phyloP scores from a whole-genome alignment of 2,113 vertebrate genomes.

The Ciconia stormi region DNA sequence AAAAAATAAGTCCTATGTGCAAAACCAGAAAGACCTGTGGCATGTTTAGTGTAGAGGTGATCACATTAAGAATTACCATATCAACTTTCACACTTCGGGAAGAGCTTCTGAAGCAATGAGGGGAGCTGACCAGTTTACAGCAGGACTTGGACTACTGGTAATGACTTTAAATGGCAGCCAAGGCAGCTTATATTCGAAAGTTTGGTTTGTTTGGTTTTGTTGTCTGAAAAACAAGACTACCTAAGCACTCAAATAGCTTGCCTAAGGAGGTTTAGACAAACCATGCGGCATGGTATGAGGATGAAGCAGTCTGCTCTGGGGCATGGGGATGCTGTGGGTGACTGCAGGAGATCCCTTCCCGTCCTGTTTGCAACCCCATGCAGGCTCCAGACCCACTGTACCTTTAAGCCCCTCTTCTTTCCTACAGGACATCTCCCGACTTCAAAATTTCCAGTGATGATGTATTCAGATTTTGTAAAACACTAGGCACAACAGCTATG shows the following conservation, averaged over 20 bases:
- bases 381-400: neutral
- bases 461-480: neutral
- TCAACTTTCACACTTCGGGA: too few relatives aligned
- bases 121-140: neutral
- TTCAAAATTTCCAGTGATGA: neutral
- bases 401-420: neutral
- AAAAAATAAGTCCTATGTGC: accelerated
- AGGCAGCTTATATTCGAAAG: neutral
- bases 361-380: neutral
- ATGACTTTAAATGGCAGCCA: neutral
- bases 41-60: neutral
- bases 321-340: neutral
- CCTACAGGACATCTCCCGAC: neutral
- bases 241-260: neutral
- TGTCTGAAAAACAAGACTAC: neutral
- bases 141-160: neutral
- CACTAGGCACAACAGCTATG: neutral
- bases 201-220: neutral
- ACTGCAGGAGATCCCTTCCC: neutral
- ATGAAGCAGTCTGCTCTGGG: neutral
- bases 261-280: neutral
- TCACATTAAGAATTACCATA: neutral
- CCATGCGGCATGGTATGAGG: neutral
- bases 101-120: neutral
- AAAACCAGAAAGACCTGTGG: neutral